These are phyloP conservation scores for Diacarnus erythraeanus DNA, from an alignment of 37 sponge, comb jelly and placozoan species.

Conservation along the genomic window DNA sequence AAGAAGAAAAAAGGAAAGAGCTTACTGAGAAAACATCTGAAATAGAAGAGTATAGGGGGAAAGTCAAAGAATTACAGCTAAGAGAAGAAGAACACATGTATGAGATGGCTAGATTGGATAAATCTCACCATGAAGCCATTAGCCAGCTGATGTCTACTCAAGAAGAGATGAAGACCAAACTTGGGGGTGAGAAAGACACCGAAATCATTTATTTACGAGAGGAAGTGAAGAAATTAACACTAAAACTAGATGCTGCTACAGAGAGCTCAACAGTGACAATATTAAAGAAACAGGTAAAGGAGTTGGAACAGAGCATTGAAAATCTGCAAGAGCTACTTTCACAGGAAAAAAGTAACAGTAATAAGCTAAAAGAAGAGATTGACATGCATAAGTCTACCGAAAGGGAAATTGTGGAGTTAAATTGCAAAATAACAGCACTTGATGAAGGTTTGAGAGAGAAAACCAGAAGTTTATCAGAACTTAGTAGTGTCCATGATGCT, in stretches of 20 bases:
- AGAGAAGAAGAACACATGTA: slow-evolving; percentile 14
- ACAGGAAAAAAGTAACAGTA: slow-evolving; percentile 6
- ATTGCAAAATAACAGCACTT: slow-evolving; percentile 9
- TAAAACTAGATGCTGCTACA: neutral
- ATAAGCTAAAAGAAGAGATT: slow-evolving; percentile 2
- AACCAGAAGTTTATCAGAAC: slow-evolving; percentile 1
- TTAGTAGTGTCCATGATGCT: neutral
- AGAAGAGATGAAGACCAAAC: slow-evolving; percentile 32
- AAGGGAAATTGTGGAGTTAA: slow-evolving; percentile 1
- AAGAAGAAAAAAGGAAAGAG: slow-evolving; percentile 3
- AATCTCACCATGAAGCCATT: slow-evolving; percentile 17
- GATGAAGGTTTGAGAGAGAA: slow-evolving; percentile 26
- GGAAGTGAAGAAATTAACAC: slow-evolving; percentile 20
- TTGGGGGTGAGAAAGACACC: slow-evolving; percentile 50
- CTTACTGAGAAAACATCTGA: neutral
- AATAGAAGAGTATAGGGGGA: neutral
- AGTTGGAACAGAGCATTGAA: slow-evolving; percentile 1
- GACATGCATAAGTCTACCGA: slow-evolving; percentile 9
- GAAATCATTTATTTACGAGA: slow-evolving; percentile 50
- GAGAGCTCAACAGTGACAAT: too few species aligned
- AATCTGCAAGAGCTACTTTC: neutral
- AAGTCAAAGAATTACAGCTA: neutral
- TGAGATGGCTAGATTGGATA: slow-evolving; percentile 15
- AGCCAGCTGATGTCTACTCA: slow-evolving; percentile 52
- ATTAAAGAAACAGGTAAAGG: slow-evolving; percentile 9